Evolutionary conservation across 2,888 invertebrate genomes (phyloP), one percentile per base, ranked within the genome.

Genomic region (Eupithecia exiguata): DNA sequence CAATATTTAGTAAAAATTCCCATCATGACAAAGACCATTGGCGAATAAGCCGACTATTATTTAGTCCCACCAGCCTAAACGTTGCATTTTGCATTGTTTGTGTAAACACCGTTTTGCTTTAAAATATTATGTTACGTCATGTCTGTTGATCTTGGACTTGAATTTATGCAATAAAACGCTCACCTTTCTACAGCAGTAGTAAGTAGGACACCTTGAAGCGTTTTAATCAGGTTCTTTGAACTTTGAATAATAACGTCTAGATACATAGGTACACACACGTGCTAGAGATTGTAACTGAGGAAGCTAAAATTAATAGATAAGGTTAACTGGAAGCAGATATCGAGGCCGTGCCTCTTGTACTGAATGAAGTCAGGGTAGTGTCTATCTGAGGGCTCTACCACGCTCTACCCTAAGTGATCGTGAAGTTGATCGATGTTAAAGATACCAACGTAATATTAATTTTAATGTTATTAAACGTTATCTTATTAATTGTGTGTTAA

Each of bases 71-170:
- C 10, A 21, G 53, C 53, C 53, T 53, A 53, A 53, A 53, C 10
- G 53, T 10, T 53, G 21, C 21, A 53, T 53, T 53, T 10, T 21
- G 21, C 21, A 53, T 53, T 53, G 53, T 53, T 53, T 53, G 58
- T 58, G 5, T 58, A 58, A 58, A 58, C 58, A 58, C 12, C 21
- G 58, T 58, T 21, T 58, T 58, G 58, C 58, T 25, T 25, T 25
- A 58, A 58, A 58, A 58, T 58, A 25, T 63, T 70, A 72, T 65
- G 68, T 63, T 70, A 72, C 61, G 68, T 68, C 53, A 72, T 61
- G 21, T n/a, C n/a, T 21, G 40, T 14, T 49, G 75, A 36, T 63
- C 75, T 75, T 75, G 75, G 72, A 75, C 75, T 75, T 75, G 75
- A 70, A 65, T 72, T 65, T 70, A 72, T 63, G 36, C 18, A 68